phyloP scores from a whole-genome alignment of 2,113 vertebrate species.

The Tetrax tetrax region DNA sequence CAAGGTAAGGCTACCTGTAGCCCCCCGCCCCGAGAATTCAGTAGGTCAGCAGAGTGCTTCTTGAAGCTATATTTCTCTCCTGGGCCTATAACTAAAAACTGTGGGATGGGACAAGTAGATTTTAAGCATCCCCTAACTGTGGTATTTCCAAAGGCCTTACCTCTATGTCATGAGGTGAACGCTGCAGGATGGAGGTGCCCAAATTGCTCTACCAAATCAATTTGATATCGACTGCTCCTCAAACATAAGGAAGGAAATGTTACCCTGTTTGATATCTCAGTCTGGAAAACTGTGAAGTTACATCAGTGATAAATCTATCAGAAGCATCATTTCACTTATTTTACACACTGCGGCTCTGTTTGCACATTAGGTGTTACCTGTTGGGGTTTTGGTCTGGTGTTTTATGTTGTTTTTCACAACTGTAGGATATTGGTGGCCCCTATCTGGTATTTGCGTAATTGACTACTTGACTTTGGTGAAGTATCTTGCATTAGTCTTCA shows the following conservation, averaged over 20 bases:
- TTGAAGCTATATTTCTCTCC: background rate
- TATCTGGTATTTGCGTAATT: background rate
- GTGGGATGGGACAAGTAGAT: background rate
- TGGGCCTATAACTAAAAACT: background rate
- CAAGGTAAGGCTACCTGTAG: background rate
- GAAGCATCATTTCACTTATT: background rate
- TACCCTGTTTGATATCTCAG: background rate
- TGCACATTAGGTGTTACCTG: background rate
- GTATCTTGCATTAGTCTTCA: background rate
- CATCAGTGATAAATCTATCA: background rate
- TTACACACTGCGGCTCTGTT: background rate
- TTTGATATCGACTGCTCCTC: background rate
- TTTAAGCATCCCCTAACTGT: background rate
- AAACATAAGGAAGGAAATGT: background rate
- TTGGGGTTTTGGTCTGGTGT: background rate
- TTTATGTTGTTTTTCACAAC: background rate
- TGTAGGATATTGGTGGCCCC: background rate
- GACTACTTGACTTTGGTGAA: background rate
- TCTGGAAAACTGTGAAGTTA: background rate
- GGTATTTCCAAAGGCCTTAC: background rate
- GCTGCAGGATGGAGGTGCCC: background rate
- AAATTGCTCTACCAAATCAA: background rate
- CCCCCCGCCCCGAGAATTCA: background rate
- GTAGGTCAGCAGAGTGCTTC: background rate
- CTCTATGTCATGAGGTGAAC: background rate